Evolutionary conservation across 2,113 vertebrate species (phyloP).

Genomic region (Eonycteris spelaea): DNA sequence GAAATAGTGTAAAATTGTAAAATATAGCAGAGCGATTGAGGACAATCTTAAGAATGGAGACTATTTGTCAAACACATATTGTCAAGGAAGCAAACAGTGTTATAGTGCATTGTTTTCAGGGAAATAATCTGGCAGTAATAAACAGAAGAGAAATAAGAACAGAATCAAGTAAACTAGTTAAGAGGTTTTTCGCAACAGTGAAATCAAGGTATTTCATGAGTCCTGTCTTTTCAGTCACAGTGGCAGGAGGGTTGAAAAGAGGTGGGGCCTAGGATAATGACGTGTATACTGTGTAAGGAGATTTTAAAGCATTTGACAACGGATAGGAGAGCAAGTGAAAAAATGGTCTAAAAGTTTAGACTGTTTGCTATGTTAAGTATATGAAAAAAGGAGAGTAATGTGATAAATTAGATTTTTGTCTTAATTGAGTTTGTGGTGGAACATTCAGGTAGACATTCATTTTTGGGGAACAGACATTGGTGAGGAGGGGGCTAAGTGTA

Average conservation of each 20-base stretch:
- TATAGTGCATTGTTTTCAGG: not conserved
- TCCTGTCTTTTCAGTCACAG: not conserved
- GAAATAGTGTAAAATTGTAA: not conserved
- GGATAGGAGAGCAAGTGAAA: not conserved
- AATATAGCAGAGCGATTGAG: not conserved
- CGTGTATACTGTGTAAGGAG: not conserved
- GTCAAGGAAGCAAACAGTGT: not conserved
- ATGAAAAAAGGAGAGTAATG: not conserved
- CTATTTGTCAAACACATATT: not conserved
- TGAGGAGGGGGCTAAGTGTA: not conserved
- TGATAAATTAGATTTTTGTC: not conserved
- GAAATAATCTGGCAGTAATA: not conserved
- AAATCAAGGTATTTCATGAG: not conserved
- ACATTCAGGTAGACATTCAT: not conserved
- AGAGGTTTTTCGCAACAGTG: not conserved
- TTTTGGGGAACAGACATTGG: not conserved
- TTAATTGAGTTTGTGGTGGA: not conserved
- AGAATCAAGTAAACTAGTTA: not conserved
- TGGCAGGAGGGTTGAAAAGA: not conserved
- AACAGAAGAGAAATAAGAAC: not conserved
- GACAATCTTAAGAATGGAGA: not conserved
- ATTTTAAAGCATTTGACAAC: not conserved
- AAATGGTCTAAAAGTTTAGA: not conserved
- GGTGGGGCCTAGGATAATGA: accelerated
- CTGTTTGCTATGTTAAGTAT: not conserved